Evolutionary conservation across 2,113 vertebrate species (phyloP), one percentile per base, ranked within the genome.

Genomic region (Nerophis ophidion): DNA sequence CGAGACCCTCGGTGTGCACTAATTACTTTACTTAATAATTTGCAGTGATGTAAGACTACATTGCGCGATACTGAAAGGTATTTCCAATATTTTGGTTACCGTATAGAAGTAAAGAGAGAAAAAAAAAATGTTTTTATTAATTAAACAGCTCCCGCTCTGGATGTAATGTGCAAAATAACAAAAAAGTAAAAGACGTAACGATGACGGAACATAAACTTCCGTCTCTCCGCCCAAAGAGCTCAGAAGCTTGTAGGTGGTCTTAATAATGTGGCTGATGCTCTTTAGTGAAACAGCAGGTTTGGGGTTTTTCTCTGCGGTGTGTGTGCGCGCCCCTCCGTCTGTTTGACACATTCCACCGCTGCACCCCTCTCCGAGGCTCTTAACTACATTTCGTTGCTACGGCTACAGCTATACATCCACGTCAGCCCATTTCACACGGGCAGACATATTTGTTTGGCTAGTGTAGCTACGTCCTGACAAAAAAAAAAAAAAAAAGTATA

Each of bases 371-470:
- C 78, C 83, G 54, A 72, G 83, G 87, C 51, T 62, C 80, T 81
- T 81, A 86, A 86, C 83, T 89, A 87, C 80, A 82, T 86, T 75
- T 73, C 57, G 93, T 98, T 90, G 84, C 93, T 87, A 94, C 92
- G 89, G 92, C 81, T 81, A 95, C 87, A 77, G 84, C 83, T 88
- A 91, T 92, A 91, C 90, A 93, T 93, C 92, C 90, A 87, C 86
- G 86, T 87, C 86, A 91, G 88, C 4, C 26, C 87, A 78, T 90
- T 92, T 91, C 92, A 91, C 91, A 91, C 90, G 92, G 85, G 90
- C 88, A 93, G 91, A 92, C 93, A 93, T 95, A 93, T 98, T 96
- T 96, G 93, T 95, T 95, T 97, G 93, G 87, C 91, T 89, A 88
- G 72, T 52, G 91, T 93, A 94, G 91, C 91, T 91, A 90, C 84